These are phyloP conservation scores for Xylota segnis DNA, from an alignment of 2,888 invertebrate species.

Conservation along the genomic window DNA sequence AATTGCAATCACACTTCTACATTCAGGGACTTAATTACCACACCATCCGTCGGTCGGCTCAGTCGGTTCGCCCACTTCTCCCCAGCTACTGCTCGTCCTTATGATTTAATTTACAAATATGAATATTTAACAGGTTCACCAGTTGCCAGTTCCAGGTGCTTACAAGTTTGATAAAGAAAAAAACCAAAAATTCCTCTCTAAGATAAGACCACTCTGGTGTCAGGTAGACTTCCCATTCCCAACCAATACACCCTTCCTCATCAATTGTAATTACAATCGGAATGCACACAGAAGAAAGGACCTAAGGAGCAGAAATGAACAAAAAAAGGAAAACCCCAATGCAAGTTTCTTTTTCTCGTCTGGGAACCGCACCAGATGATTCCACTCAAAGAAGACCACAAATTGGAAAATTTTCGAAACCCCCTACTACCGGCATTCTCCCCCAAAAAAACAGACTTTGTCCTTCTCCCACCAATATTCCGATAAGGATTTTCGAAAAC, in stretches of 20 bases:
- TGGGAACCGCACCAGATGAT: slow-evolving; percentile 70
- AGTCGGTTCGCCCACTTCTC: not conserved
- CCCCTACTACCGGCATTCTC: not conserved
- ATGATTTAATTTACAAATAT: slow-evolving; percentile 74
- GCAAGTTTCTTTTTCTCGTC: slow-evolving; percentile 55
- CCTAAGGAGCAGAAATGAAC: not conserved
- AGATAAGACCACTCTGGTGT: slow-evolving; percentile 56
- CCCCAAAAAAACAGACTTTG: slow-evolving; percentile 24
- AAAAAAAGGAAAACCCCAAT: slow-evolving; percentile 13
- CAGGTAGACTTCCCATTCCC: slow-evolving; percentile 4
- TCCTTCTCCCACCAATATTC: slow-evolving; percentile 13
- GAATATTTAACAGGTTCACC: slow-evolving; percentile 74
- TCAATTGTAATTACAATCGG: slow-evolving; percentile 73
- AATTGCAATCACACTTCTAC: slow-evolving; percentile 68
- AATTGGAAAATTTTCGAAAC: slow-evolving; percentile 58
- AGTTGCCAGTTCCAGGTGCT: slow-evolving; percentile 67
- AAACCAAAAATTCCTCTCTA: slow-evolving; percentile 35
- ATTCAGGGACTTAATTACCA: slow-evolving; percentile 70
- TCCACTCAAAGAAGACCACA: slow-evolving; percentile 67
- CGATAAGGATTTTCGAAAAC: slow-evolving; percentile 56
- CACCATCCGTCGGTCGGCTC: slow-evolving; percentile 32
- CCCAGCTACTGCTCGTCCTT: slow-evolving; percentile 23
- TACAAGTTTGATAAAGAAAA: slow-evolving; percentile 4
- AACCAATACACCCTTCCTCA: slow-evolving; percentile 26
- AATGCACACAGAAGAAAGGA: slow-evolving; percentile 49